A percentile compares a stretch with the other conserved stretches of the same genome.
Evolutionary conservation across 2,888 invertebrate genomes (phyloP).

Genomic region (Agrochola lota): DNA sequence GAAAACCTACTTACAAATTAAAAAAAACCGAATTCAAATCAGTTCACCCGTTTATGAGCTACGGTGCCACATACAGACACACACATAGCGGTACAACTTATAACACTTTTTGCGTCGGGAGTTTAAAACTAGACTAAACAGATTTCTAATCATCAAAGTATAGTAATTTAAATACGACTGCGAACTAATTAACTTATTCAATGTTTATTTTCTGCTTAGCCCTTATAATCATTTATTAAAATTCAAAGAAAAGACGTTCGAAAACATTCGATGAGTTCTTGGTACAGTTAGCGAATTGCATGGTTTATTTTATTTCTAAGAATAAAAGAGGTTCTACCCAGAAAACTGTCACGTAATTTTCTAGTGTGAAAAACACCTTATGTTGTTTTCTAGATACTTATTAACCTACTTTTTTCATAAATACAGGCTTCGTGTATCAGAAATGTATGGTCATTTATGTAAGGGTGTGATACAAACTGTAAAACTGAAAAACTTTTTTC

Average conservation of each 20-base stretch:
- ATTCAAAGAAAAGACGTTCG: background rate
- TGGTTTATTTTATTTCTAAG: conserved; percentile 2
- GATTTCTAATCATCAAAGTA: too few relatives aligned
- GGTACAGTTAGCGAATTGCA: background rate
- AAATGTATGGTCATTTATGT: background rate
- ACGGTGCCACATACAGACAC: too few relatives aligned
- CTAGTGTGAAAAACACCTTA: too few relatives aligned
- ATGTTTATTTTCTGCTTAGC: background rate
- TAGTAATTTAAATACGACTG: background rate
- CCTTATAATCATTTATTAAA: background rate
- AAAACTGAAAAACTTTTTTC: background rate
- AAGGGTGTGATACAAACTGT: background rate
- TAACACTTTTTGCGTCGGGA: too few relatives aligned
- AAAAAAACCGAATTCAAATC: too few relatives aligned
- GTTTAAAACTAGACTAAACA: too few relatives aligned
- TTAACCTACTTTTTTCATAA: background rate
- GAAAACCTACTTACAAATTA: too few relatives aligned
- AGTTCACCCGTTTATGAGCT: too few relatives aligned
- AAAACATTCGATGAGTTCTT: background rate
- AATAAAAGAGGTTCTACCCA: background rate
- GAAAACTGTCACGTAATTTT: background rate
- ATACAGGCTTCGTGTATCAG: background rate
- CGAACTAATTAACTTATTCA: background rate
- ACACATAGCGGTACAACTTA: too few relatives aligned
- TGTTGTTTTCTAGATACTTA: too few relatives aligned